Conservation (phyloP, 2,888 invertebrate genomes). For the Spicauda simplicius region DNA sequence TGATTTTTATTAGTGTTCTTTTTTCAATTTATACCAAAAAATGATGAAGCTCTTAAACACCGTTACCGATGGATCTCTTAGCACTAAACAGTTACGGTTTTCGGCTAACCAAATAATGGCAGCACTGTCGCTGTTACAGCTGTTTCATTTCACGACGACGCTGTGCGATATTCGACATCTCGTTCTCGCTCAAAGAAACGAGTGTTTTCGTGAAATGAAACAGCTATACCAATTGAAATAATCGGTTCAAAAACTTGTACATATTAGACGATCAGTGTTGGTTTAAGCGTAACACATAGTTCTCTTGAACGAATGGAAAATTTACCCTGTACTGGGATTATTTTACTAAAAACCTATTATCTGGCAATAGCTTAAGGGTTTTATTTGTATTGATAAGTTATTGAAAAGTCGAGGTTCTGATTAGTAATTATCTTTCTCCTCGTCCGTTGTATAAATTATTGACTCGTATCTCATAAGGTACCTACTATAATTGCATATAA, state of each 20-base stretch:
- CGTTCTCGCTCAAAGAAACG: background rate
- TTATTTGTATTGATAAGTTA: constrained; percentile 55
- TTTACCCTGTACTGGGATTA: constrained; percentile 61
- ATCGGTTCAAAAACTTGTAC: constrained; percentile 74
- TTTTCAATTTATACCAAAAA: constrained; percentile 83
- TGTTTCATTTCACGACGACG: constrained; percentile 29
- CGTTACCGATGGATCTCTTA: constrained; percentile 84
- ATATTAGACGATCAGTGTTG: constrained; percentile 62
- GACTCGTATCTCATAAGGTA: constrained; percentile 71
- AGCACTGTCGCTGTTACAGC: constrained; percentile 53
- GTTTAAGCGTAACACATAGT: constrained; percentile 53
- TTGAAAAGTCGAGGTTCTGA: constrained; percentile 52
- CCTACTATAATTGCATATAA: constrained; percentile 80
- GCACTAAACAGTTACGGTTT: constrained; percentile 66
- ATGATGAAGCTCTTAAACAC: constrained; percentile 78
- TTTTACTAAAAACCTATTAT: constrained; percentile 67
- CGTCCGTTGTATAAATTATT: constrained; percentile 83
- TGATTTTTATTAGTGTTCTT: constrained; percentile 71
- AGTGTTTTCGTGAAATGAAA: constrained; percentile 23
- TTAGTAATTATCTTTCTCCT: constrained; percentile 58
- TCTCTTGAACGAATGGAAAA: constrained; percentile 56
- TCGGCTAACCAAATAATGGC: constrained; percentile 75
- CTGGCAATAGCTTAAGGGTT: constrained; percentile 68
- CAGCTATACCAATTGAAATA: constrained; percentile 55
- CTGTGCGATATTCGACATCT: constrained; percentile 4